Evolutionary conservation across 2,888 invertebrate species (phyloP).

Genomic region (Chirona hameri): DNA sequence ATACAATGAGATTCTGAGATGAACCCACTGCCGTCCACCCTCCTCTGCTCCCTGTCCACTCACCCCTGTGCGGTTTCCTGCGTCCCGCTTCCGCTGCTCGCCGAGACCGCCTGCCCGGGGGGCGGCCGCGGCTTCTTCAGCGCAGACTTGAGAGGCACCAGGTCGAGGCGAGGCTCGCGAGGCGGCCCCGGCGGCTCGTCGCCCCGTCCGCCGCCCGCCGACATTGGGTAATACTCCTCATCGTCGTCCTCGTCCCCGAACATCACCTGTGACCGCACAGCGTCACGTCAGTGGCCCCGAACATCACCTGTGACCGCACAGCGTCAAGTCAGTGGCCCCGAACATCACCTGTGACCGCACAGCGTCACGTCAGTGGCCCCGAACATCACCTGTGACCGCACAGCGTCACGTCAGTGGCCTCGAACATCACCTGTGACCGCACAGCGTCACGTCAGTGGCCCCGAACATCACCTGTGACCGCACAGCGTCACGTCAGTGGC

Average conservation of each 20-base stretch:
- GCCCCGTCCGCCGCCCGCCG: conserved; percentile 31
- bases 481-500: conserved; percentile 33
- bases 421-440: conserved; percentile 30
- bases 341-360: conserved; percentile 9
- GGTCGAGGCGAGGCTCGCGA: conserved; percentile 85
- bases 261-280: not conserved
- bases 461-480: conserved; percentile 31
- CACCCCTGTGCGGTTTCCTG: not conserved
- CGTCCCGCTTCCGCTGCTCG: conserved; percentile 23
- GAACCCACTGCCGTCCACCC: too few species aligned
- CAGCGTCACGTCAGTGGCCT: conserved; percentile 33
- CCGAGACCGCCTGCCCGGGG: not conserved
- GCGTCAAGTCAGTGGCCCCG: conserved; percentile 35
- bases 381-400: conserved; percentile 25
- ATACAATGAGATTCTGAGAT: too few species aligned
- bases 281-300: conserved; percentile 35
- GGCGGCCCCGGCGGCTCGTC: conserved; percentile 79
- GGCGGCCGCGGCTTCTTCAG: conserved; percentile 59
- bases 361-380: conserved; percentile 34
- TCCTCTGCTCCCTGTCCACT: not conserved
- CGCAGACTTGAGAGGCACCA: conserved; percentile 86
- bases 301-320: conserved; percentile 1
- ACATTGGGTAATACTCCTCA: conserved; percentile 33
- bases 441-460: conserved; percentile 33
- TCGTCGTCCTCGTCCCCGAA: conserved; percentile 38